A percentile compares a stretch with the other conserved stretches of the same genome.
Conservation (phyloP, 2,113 vertebrate genomes). For the Pipa parva region DNA sequence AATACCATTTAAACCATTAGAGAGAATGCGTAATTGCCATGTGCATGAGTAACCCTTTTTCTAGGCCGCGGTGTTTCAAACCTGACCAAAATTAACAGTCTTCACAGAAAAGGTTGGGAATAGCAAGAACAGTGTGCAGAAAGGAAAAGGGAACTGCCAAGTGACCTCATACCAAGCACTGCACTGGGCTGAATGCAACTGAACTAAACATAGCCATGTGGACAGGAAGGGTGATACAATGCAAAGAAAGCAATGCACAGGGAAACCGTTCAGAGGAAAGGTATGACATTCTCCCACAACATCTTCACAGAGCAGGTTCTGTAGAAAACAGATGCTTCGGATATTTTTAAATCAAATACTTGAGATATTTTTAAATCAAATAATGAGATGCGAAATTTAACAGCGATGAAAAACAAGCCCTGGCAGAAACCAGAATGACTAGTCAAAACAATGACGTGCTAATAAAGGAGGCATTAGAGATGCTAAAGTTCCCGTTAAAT, state of each 20-base stretch:
- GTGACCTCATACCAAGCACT: neutral
- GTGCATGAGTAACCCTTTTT: conserved; percentile 14
- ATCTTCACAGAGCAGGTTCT: neutral
- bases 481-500: too few relatives aligned
- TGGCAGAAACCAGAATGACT: too few relatives aligned
- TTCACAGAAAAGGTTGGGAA: neutral
- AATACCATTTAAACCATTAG: conserved; percentile 1
- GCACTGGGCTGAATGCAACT: neutral
- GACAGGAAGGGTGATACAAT: neutral
- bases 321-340: neutral
- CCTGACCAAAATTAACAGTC: conserved; percentile 11
- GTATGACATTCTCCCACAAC: conserved; percentile 16
- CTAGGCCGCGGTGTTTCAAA: neutral
- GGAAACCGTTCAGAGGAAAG: neutral
- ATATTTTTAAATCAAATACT: conserved; percentile 13
- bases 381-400: neutral
- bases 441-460: too few relatives aligned
- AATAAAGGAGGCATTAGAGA: too few relatives aligned
- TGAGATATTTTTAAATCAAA: neutral
- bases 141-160: neutral
- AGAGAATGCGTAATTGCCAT: conserved; percentile 19
- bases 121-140: too few relatives aligned
- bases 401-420: neutral
- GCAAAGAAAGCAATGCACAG: neutral
- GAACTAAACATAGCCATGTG: too few relatives aligned